A percentile compares a stretch with the other conserved stretches of the same genome.
Evolutionary conservation across 2,113 vertebrate species (phyloP).

Genomic region (Scortum barcoo): DNA sequence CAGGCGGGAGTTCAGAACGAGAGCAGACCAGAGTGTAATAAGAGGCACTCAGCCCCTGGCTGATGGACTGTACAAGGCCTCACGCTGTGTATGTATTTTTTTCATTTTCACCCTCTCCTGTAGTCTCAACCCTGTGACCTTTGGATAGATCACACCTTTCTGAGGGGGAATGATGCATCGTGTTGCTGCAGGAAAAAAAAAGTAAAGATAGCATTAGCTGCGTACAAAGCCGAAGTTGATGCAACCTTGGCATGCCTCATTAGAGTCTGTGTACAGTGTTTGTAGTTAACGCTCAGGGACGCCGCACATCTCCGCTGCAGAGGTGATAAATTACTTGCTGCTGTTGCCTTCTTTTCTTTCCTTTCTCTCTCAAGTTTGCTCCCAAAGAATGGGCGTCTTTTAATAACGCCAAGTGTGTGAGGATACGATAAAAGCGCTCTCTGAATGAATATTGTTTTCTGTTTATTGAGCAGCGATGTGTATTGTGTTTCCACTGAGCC

Average conservation of each 20-base stretch:
- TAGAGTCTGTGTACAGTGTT: slow-evolving; percentile 6
- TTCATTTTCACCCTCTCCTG: neutral
- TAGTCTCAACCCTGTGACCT: neutral
- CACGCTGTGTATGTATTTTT: neutral
- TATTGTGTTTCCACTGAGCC: slow-evolving; percentile 6
- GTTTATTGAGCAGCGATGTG: neutral
- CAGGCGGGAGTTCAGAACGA: neutral
- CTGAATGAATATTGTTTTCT: slow-evolving; percentile 12
- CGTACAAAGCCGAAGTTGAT: slow-evolving; percentile 6
- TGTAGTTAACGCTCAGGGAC: slow-evolving; percentile 26
- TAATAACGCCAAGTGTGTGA: slow-evolving; percentile 7
- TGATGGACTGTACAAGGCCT: neutral
- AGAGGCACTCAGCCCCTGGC: neutral
- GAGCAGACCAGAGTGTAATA: neutral
- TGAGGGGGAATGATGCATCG: neutral
- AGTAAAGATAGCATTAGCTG: neutral
- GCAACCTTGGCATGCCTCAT: slow-evolving; percentile 17
- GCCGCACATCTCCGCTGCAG: neutral
- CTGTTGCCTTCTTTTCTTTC: neutral
- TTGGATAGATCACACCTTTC: slow-evolving; percentile 10
- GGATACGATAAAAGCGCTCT: neutral
- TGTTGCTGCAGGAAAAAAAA: neutral
- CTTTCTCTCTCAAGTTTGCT: neutral
- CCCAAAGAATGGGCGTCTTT: neutral
- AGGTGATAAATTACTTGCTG: slow-evolving; percentile 19